phyloP scores from a whole-genome alignment of 2,888 invertebrate species.

The Polyommatus icarus region DNA sequence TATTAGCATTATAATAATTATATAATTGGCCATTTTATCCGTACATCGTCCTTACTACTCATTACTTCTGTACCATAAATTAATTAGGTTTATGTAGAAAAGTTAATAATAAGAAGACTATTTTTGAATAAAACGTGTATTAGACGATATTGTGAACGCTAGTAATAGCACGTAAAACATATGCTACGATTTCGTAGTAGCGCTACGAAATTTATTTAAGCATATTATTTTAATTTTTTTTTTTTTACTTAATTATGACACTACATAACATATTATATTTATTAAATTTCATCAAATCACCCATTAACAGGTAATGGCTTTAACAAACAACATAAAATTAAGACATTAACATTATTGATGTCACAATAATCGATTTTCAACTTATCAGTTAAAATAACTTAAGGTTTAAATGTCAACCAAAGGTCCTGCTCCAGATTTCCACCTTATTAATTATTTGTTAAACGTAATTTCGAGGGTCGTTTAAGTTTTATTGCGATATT shows the following conservation, averaged over 20 bases:
- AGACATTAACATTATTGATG: slow-evolving; percentile 21
- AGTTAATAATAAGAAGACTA: too few relatives aligned
- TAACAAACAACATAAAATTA: background rate
- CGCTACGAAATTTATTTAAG: background rate
- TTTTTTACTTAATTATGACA: too few relatives aligned
- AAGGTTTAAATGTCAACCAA: slow-evolving; percentile 65
- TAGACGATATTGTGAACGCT: too few relatives aligned
- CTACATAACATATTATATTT: background rate
- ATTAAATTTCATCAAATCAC: background rate
- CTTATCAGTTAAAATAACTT: slow-evolving; percentile 48
- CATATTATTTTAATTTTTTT: background rate
- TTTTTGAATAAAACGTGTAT: too few relatives aligned
- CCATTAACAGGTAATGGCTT: background rate
- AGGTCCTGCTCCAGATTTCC: slow-evolving; percentile 66
- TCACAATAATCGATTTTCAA: slow-evolving; percentile 14
- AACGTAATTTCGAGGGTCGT: slow-evolving; percentile 45
- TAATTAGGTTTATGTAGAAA: too few relatives aligned
- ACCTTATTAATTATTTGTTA: slow-evolving; percentile 65
- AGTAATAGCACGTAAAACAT: background rate
- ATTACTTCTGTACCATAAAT: too few relatives aligned
- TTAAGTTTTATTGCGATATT: slow-evolving; percentile 36
- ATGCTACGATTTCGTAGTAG: slow-evolving; percentile 1
- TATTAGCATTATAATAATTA: too few relatives aligned
- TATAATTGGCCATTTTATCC: too few relatives aligned
- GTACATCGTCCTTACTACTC: too few relatives aligned